These are phyloP conservation scores for Lithophane socia DNA, from an alignment of 2,888 invertebrate genomes.

Conservation along the genomic window DNA sequence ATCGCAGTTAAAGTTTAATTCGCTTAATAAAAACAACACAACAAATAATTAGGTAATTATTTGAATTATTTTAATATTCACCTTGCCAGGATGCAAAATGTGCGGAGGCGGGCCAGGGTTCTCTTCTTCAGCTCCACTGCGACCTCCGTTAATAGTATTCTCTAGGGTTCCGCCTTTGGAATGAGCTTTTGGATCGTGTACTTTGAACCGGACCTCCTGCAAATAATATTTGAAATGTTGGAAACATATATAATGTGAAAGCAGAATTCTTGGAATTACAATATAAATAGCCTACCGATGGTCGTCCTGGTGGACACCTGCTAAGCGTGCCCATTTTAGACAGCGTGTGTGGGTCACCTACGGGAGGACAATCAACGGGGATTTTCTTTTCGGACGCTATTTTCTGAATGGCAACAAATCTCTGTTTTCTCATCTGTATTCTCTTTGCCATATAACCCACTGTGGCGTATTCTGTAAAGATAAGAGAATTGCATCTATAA, in stretches of 20 bases:
- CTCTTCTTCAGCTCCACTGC: conserved; percentile 92
- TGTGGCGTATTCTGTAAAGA: conserved; percentile 97
- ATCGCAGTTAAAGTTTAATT: conserved; percentile 35
- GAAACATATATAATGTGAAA: not conserved
- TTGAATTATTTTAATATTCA: conserved; percentile 72
- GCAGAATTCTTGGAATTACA: conserved; percentile 8
- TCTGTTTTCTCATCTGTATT: conserved; percentile 98
- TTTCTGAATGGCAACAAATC: conserved; percentile 97
- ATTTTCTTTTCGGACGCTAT: conserved; percentile 98
- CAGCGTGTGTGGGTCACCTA: conserved; percentile 92
- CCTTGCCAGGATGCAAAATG: conserved; percentile 96
- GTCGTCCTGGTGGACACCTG: conserved; percentile 88
- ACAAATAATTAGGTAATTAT: not conserved
- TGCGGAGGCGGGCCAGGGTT: conserved; percentile 93
- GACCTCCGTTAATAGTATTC: conserved; percentile 96
- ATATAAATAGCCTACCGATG: conserved; percentile 83
- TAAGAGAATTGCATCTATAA: conserved; percentile 68
- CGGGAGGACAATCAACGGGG: conserved; percentile 94
- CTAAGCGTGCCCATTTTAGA: conserved; percentile 95
- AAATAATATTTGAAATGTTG: conserved; percentile 60
- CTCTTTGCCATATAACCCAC: conserved; percentile 99
- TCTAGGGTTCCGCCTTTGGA: conserved; percentile 97
- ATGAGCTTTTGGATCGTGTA: conserved; percentile 98
- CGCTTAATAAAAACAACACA: conserved; percentile 26
- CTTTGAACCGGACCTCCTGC: conserved; percentile 98